A percentile compares a stretch with the other conserved stretches of the same genome.
Evolutionary conservation across 1,140 invertebrate species (phyloP).

Genomic region (Araneus ventricosus): DNA sequence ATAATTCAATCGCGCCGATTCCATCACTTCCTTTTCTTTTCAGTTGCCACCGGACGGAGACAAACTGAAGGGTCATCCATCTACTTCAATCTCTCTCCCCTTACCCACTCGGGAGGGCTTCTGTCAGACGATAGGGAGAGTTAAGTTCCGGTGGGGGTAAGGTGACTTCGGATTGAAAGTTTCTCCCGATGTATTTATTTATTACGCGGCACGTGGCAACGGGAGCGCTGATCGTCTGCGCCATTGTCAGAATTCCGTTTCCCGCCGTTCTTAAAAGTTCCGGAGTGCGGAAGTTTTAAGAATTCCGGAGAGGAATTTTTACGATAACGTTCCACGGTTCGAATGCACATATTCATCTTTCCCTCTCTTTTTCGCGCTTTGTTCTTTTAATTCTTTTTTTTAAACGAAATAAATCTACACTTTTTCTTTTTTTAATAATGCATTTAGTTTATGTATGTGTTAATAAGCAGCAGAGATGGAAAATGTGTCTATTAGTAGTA

Average conservation of each 20-base stretch:
- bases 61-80: slow-evolving; percentile 75
- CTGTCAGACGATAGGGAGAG: slow-evolving; percentile 46
- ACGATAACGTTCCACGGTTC: slow-evolving; percentile 56
- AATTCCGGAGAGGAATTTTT: slow-evolving; percentile 65
- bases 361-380: neutral
- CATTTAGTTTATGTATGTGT: neutral
- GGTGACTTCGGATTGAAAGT: slow-evolving; percentile 64
- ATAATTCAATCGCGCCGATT: slow-evolving; percentile 73
- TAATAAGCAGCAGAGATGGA: neutral
- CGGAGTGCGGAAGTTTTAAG: slow-evolving; percentile 72
- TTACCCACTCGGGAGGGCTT: slow-evolving; percentile 25
- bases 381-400: neutral
- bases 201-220: slow-evolving; percentile 70
- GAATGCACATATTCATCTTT: neutral
- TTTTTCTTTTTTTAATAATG: neutral
- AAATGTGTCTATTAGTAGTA: neutral
- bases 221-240: slow-evolving; percentile 34
- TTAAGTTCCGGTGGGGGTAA: slow-evolving; percentile 63
- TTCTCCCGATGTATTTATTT: slow-evolving; percentile 73
- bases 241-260: slow-evolving; percentile 50
- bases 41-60: slow-evolving; percentile 73
- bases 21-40: slow-evolving; percentile 66
- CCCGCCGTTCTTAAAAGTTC: slow-evolving; percentile 63
- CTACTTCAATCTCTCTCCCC: slow-evolving; percentile 67
- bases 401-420: neutral